phyloP scores from a whole-genome alignment of 2,113 vertebrate genomes.

The Urocitellus parryii region DNA sequence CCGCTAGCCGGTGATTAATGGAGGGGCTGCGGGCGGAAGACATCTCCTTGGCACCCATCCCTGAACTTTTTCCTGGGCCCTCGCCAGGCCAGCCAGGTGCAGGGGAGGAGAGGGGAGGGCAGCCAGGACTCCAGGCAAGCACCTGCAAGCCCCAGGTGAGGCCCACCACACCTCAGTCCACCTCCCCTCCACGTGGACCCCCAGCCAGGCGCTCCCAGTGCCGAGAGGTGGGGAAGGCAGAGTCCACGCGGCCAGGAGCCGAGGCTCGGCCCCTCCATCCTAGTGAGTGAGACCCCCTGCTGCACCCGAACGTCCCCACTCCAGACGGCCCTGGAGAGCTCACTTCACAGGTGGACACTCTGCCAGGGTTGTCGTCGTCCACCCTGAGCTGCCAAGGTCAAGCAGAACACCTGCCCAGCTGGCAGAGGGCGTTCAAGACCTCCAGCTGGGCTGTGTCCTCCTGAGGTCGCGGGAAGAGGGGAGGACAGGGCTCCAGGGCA shows the following conservation, averaged over 20 bases:
- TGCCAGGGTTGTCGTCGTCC: fast-evolving
- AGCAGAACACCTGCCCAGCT: neutral
- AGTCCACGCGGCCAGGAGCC: neutral
- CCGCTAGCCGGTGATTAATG: slow-evolving; percentile 85
- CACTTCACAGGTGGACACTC: neutral
- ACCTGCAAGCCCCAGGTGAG: neutral
- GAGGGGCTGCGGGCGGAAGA: slow-evolving; percentile 78
- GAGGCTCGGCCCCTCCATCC: neutral
- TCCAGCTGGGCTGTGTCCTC: neutral
- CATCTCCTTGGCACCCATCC: slow-evolving; percentile 76
- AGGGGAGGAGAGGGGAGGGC: fast-evolving
- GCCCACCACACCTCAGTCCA: fast-evolving
- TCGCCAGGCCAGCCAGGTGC: neutral
- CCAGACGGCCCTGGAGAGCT: fast-evolving
- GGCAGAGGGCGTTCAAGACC: neutral
- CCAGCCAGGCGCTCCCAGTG: neutral
- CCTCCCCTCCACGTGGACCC: no score
- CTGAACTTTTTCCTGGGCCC: slow-evolving; percentile 36
- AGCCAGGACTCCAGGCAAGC: fast-evolving
- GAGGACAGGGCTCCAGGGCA: fast-evolving
- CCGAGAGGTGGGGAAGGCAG: neutral
- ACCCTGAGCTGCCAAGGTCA: neutral
- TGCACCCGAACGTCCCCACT: neutral
- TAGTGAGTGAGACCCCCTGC: fast-evolving
- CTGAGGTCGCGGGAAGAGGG: neutral